phyloP scores from a whole-genome alignment of 2,113 vertebrate genomes.

The Synchiropus splendidus region DNA sequence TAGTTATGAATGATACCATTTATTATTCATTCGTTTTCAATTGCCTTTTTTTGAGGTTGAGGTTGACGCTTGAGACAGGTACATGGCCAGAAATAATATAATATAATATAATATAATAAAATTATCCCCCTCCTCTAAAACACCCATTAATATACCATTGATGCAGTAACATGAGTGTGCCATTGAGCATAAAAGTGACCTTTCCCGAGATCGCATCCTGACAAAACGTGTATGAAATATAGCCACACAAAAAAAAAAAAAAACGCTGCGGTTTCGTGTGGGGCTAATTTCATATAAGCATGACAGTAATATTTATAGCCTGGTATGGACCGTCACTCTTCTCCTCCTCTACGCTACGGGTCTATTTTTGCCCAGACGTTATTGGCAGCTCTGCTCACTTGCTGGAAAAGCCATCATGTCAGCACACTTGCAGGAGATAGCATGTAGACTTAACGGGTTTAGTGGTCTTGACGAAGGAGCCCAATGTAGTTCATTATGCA shows the following conservation, averaged over 20 bases:
- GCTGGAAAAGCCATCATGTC: conserved; percentile 70
- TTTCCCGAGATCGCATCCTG: conserved; percentile 49
- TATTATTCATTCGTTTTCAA: too few relatives aligned
- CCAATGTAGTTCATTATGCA: conserved; percentile 47
- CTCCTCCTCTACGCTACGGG: conserved; percentile 33
- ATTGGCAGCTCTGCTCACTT: conserved; percentile 64
- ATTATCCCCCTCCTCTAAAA: conserved; percentile 45
- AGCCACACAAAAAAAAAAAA: conserved; percentile 39
- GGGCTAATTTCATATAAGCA: conserved; percentile 58
- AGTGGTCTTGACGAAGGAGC: conserved; percentile 32
- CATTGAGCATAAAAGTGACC: conserved; percentile 56
- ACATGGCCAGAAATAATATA: conserved; percentile 14
- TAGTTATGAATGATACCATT: too few relatives aligned
- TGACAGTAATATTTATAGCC: conserved; percentile 66
- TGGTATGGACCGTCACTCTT: conserved; percentile 34
- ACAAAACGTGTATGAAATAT: conserved; percentile 45
- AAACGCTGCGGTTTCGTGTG: conserved; percentile 44
- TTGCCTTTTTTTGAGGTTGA: too few relatives aligned
- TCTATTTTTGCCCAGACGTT: conserved; percentile 54
- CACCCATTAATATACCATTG: conserved; percentile 53
- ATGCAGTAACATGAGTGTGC: conserved; percentile 49
- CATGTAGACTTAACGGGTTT: conserved; percentile 65
- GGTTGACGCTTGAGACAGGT: too few relatives aligned
- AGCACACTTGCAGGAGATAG: conserved; percentile 62
- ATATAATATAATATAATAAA: conserved; percentile 13